Base-by-base conservation (phyloP, 2,113 vertebrate genomes). In the Lathamus discolor region DNA sequence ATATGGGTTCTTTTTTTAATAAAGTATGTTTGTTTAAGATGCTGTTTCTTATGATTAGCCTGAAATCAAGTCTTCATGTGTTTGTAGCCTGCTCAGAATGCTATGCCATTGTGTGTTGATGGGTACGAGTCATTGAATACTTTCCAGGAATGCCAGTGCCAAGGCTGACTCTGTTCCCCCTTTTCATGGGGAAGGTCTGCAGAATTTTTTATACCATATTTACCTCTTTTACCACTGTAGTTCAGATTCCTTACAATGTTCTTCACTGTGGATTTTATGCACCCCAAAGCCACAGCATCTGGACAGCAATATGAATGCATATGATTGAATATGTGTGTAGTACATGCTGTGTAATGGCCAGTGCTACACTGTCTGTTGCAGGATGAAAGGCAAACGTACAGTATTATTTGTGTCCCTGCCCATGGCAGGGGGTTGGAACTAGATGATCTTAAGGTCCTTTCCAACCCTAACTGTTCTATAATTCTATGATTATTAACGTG, bases 81-180 rank as follows among this genome's bases (percentile, higher is more conserved):
- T 92, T 43, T 57, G 23, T 83, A 69, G 9, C 35, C 31, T 52
- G 37, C n/a, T 81, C n/a, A 46, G 43, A 41, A 13, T 0, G 0
- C 4, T 2, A 7, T 78, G 37, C 27, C 18, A 4, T 59, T 62
- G 13, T 0, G 0, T 37, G 17, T 59, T 59, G 31, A 35, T 59
- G 33, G 49, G 23, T 68, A 11, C 1, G 5, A 23, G 28, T 67
- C 51, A n/a, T 41, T 33, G 25, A 25, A 17, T 88, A n/a, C 54
- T 74, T 59, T 46, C 11, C n/a, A 77, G 55, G 27, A 31, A 11
- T 92, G 28, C 66, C 46, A 33, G 15, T 67, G 66, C 27, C 49
- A 63, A 43, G 57, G 31, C 33, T 86, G 55, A 46, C 22, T 86
- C 41, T 68, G 8, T 62, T 86, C 9, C 41, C 17, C 1, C 18